Conservation (phyloP, 2,113 vertebrate genomes). For the Pleuronectes platessa region DNA sequence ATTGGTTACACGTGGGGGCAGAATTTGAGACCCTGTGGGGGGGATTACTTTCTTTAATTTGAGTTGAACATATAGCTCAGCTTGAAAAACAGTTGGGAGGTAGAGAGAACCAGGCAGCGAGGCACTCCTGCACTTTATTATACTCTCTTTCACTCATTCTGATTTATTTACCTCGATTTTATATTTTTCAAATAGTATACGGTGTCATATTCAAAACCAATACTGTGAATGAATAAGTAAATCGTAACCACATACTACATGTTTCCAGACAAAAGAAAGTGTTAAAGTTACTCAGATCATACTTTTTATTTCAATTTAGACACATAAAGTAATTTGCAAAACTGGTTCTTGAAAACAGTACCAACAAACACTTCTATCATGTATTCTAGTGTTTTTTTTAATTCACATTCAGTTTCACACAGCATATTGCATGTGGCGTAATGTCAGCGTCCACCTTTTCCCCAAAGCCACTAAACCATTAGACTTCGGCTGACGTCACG, state of each 20-base stretch:
- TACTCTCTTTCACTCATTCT: neutral
- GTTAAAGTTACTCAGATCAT: neutral
- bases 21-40: slow-evolving; percentile 11
- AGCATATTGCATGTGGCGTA: neutral
- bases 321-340: neutral
- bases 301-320: neutral
- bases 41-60: slow-evolving; percentile 25
- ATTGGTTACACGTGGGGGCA: slow-evolving; percentile 23
- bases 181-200: neutral
- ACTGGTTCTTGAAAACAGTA: neutral
- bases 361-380: neutral
- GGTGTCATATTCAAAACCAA: neutral
- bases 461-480: neutral
- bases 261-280: neutral
- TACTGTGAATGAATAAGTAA: neutral
- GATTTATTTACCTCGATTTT: neutral
- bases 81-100: slow-evolving; percentile 13
- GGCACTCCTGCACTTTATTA: neutral
- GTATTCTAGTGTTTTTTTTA: neutral
- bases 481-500: neutral
- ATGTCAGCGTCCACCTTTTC: neutral
- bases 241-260: neutral
- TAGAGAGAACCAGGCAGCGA: neutral
- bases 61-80: slow-evolving; percentile 25
- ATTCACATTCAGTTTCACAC: neutral